phyloP scores from a whole-genome alignment of 53 echinoderm and acorn worm species.

The Actinopyga echinites region DNA sequence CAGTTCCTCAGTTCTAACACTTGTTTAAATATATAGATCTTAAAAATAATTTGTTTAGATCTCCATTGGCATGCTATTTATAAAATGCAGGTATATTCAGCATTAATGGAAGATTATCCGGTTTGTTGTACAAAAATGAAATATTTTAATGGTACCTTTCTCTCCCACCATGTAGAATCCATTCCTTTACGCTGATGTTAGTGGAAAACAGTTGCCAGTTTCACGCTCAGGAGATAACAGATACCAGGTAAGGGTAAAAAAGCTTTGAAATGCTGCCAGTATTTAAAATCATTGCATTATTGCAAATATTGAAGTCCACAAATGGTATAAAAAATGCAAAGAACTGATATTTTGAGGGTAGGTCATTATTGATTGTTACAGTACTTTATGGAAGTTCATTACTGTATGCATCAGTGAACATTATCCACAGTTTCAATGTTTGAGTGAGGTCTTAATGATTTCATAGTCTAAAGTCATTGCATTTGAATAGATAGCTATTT shows the following conservation, averaged over 20 bases:
- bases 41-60: neutral
- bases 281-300: neutral
- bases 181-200: slow-evolving; percentile 86
- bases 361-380: neutral
- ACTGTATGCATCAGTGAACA: too few species aligned
- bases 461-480: neutral
- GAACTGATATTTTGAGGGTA: neutral
- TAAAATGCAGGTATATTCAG: too few species aligned
- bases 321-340: neutral
- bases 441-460: neutral
- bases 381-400: too few species aligned
- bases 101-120: too few species aligned
- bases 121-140: too few species aligned
- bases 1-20: too few species aligned
- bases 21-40: too few species aligned
- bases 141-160: too few species aligned
- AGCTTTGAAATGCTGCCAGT: neutral
- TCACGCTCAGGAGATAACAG: slow-evolving; percentile 84
- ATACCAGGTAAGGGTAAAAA: slow-evolving; percentile 68
- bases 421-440: too few species aligned
- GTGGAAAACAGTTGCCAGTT: slow-evolving; percentile 84
- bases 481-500: neutral
- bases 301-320: neutral
- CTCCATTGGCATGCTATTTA: too few species aligned
- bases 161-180: slow-evolving; percentile 60